A percentile compares a stretch with the other conserved stretches of the same genome.
Conservation (phyloP, 2,888 invertebrate genomes). For the Aleiodes testaceus region DNA sequence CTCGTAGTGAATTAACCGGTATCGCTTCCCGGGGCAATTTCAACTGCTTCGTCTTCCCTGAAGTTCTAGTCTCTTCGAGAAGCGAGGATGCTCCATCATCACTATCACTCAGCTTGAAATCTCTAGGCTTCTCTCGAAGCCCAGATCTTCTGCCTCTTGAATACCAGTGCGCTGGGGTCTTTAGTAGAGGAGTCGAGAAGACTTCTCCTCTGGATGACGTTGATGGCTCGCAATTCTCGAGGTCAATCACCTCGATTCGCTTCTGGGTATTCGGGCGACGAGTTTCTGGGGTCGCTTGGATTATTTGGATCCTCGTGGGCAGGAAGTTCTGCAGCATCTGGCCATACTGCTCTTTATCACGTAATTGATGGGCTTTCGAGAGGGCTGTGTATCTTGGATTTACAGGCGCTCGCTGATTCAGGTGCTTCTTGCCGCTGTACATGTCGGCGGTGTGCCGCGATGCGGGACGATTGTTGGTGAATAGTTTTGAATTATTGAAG, state of each 20-base stretch:
- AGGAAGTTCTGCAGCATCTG: conserved; percentile 60
- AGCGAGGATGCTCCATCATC: not conserved
- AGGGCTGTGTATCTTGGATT: conserved; percentile 51
- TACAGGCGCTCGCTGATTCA: not conserved
- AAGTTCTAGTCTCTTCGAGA: not conserved
- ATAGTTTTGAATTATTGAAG: conserved; percentile 23
- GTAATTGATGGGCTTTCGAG: conserved; percentile 55
- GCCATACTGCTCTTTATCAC: conserved; percentile 62
- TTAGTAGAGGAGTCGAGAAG: conserved; percentile 38
- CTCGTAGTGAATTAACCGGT: conserved; percentile 62
- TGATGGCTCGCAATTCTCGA: conserved; percentile 57
- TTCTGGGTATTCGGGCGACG: conserved; percentile 38
- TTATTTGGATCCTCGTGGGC: conserved; percentile 53
- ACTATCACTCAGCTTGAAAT: conserved; percentile 29
- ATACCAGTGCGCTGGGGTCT: conserved; percentile 42
- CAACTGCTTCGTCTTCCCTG: not conserved
- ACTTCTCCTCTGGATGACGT: conserved; percentile 22
- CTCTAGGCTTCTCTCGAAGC: not conserved
- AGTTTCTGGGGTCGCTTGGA: conserved; percentile 45
- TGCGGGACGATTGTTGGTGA: not conserved
- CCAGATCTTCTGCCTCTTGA: not conserved
- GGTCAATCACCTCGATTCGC: conserved; percentile 59
- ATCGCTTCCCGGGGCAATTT: conserved; percentile 36
- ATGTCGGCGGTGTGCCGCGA: conserved; percentile 24
- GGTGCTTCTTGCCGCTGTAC: conserved; percentile 25